A percentile compares a stretch with the other conserved stretches of the same genome.
Evolutionary conservation across 2,113 vertebrate species (phyloP).

Genomic region (Burhinus bistriatus): DNA sequence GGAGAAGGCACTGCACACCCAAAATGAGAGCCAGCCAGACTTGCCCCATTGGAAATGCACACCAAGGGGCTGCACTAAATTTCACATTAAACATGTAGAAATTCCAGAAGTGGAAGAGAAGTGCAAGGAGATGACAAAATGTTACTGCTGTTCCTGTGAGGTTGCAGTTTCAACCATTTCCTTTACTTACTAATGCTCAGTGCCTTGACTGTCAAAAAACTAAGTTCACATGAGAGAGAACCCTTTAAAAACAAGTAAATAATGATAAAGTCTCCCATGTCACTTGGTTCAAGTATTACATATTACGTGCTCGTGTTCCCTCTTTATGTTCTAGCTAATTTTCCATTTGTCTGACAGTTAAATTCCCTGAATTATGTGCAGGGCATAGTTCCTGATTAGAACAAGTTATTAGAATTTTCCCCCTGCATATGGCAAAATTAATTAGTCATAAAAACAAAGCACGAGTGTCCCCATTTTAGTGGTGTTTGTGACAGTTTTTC

Average conservation of each 20-base stretch:
- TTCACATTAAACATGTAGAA: background rate
- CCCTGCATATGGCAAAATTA: background rate
- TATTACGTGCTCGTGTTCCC: background rate
- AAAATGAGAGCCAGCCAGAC: background rate
- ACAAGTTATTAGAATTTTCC: background rate
- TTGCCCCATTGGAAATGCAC: background rate
- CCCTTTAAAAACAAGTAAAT: background rate
- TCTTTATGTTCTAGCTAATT: background rate
- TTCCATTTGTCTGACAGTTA: background rate
- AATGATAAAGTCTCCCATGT: background rate
- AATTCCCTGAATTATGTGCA: background rate
- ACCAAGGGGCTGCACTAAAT: background rate
- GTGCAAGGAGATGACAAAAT: background rate
- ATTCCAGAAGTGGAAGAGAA: background rate
- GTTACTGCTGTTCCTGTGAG: background rate
- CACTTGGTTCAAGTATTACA: background rate
- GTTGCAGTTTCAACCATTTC: background rate
- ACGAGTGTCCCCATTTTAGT: background rate
- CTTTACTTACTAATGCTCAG: background rate
- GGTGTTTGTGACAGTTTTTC: background rate
- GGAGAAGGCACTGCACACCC: background rate
- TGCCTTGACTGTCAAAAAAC: background rate
- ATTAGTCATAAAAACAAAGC: background rate
- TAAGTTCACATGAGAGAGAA: background rate
- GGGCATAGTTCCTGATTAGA: background rate